Base-by-base conservation (phyloP, 2,888 invertebrate species). In the Yponomeuta evonymella region DNA sequence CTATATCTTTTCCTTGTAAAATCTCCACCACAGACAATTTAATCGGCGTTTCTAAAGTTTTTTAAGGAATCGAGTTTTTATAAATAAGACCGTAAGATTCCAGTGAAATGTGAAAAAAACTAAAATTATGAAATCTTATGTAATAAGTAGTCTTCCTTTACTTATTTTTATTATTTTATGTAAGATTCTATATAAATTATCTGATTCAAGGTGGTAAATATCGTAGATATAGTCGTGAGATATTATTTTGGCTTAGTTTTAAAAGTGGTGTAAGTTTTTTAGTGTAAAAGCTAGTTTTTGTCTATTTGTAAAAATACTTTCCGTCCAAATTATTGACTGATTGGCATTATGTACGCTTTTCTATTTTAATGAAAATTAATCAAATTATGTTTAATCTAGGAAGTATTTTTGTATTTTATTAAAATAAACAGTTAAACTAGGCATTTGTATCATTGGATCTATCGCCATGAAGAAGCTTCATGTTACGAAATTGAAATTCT, bases 241-340 rank as follows among this genome's bases (percentile, higher is more conserved):
- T 43, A 6, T 43, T 43, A 33, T 58, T 58, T 1, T 58, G 51
- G 15, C 51, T 58, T 58, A 15, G 51, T 3, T 15, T 58, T 58
- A 15, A 58, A 58, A 58, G 5, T 58, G 51, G 51, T 58, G 51
- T 58, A 58, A 15, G 51, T 58, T 58, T 33, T 65, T 58, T 58
- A 15, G 12, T 58, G 65, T 30, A 29, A 29, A 65, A 23, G 65
- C 12, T 23, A 33, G 30, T 23, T 33, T 12, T 51, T 58, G 12
- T 58, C 23, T 11, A 65, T 67, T 33, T 67, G 48, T 67, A 43
- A 48, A 48, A 23, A n/a, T 67, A 10, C 33, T 36, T 67, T 79
- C 87, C 90, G 89, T 90, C 90, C 90, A 88, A 85, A 86, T 67
- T 48, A 84, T 87, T 75, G 88, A 89, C 89, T 89, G 89, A 88